A percentile compares a stretch with the other conserved stretches of the same genome.
Evolutionary conservation across 2,888 invertebrate species (phyloP).

Genomic region (Orthosia gracilis): DNA sequence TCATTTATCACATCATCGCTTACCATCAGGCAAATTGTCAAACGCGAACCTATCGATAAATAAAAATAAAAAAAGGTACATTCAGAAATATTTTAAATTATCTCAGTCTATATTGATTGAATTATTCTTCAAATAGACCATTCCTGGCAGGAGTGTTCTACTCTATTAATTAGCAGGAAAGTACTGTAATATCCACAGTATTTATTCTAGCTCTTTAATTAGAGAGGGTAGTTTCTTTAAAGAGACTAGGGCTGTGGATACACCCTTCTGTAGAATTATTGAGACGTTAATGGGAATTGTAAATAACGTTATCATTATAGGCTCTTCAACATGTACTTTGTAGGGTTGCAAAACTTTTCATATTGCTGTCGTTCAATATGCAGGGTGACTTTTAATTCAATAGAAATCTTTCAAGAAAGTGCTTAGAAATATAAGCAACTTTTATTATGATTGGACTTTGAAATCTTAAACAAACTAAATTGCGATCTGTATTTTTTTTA

Average conservation of each 20-base stretch:
- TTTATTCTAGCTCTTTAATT: constrained; percentile 2
- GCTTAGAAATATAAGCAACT: too few relatives aligned
- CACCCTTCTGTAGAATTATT: not conserved
- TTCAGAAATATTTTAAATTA: not conserved
- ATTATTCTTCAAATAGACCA: constrained; percentile 10
- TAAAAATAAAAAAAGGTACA: too few relatives aligned
- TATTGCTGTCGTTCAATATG: too few relatives aligned
- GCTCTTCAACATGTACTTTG: not conserved
- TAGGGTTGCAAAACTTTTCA: not conserved
- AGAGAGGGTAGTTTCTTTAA: constrained; percentile 5
- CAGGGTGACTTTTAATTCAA: too few relatives aligned
- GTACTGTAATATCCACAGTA: not conserved
- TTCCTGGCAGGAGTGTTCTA: not conserved
- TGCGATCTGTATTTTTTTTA: too few relatives aligned
- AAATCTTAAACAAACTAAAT: too few relatives aligned
- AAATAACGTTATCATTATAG: not conserved
- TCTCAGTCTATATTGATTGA: not conserved
- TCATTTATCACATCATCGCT: too few relatives aligned
- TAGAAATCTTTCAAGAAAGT: too few relatives aligned
- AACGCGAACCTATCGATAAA: too few relatives aligned
- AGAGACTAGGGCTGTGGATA: not conserved
- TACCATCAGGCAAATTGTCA: too few relatives aligned
- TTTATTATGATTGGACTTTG: too few relatives aligned
- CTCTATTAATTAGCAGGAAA: not conserved
- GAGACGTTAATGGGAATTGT: not conserved